These are phyloP conservation scores for Hirtodrosophila confusa DNA, from an alignment of 2,888 invertebrate species.

Conservation along the genomic window DNA sequence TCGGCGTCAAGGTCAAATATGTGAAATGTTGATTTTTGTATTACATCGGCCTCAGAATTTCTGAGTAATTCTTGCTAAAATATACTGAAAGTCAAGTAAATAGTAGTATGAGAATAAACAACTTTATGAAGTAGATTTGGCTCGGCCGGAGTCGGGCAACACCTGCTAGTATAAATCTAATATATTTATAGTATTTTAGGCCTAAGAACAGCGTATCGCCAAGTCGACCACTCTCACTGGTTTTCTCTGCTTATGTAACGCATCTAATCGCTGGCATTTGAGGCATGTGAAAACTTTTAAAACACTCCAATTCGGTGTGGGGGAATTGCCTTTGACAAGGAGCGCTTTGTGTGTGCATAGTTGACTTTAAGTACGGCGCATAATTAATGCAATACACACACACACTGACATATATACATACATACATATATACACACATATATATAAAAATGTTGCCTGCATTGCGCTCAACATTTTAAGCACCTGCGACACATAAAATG, in stretches of 20 bases:
- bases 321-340: slow-evolving; percentile 34
- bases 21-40: no score
- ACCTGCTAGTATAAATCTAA: no score
- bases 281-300: slow-evolving; percentile 38
- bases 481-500: slow-evolving; percentile 67
- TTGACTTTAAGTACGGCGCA: slow-evolving; percentile 50
- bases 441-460: background rate
- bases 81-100: no score
- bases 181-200: background rate
- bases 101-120: no score
- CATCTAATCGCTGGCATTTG: slow-evolving; percentile 70
- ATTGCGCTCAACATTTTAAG: slow-evolving; percentile 43
- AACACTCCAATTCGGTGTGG: slow-evolving; percentile 10
- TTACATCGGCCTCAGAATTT: no score
- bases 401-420: slow-evolving; percentile 16
- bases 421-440: slow-evolving; percentile 3
- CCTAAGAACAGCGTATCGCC: slow-evolving; percentile 11
- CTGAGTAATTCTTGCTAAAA: no score
- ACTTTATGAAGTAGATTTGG: no score
- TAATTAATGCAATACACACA: slow-evolving; percentile 65
- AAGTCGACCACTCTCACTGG: background rate
- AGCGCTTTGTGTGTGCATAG: slow-evolving; percentile 37
- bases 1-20: no score
- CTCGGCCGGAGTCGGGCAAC: no score
- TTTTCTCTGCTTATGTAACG: slow-evolving; percentile 32